Evolutionary conservation across 2,113 vertebrate species (phyloP).

Genomic region (Epinephelus cyanopodus): DNA sequence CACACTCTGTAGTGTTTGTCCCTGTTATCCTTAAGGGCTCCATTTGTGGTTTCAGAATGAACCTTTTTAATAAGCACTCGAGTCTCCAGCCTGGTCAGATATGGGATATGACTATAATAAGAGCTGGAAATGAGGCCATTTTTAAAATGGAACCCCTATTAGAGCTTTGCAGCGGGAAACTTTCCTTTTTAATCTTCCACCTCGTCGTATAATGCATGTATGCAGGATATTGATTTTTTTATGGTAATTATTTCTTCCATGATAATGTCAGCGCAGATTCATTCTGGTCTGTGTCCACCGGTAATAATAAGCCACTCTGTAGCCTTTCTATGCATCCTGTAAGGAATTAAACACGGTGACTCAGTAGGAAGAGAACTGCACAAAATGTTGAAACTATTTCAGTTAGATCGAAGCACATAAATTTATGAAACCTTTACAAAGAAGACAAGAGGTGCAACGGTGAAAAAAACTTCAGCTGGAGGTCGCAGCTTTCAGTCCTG

Average conservation of each 20-base stretch:
- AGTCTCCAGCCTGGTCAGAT: constrained; percentile 39
- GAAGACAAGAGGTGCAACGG: background rate
- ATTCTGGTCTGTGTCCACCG: constrained; percentile 23
- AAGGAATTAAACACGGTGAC: background rate
- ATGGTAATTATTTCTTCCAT: constrained; percentile 51
- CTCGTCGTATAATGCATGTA: constrained; percentile 28
- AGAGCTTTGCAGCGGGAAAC: constrained; percentile 50
- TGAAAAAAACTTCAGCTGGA: background rate
- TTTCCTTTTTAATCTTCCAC: constrained; percentile 59
- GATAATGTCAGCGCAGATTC: constrained; percentile 43
- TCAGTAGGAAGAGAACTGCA: background rate
- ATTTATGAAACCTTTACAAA: background rate
- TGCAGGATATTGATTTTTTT: constrained; percentile 58
- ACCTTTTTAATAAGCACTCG: constrained; percentile 64
- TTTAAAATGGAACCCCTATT: constrained; percentile 55
- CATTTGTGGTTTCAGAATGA: constrained; percentile 65
- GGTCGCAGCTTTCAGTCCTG: background rate
- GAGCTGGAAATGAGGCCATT: constrained; percentile 58
- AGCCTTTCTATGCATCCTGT: constrained; percentile 10
- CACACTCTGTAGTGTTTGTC: constrained; percentile 45
- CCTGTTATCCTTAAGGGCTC: constrained; percentile 38
- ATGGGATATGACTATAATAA: constrained; percentile 50
- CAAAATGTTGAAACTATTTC: background rate
- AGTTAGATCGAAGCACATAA: background rate
- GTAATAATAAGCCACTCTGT: constrained; percentile 54